These are phyloP conservation scores for Otocyon megalotis DNA, from an alignment of 2,113 vertebrate genomes.

Conservation along the genomic window DNA sequence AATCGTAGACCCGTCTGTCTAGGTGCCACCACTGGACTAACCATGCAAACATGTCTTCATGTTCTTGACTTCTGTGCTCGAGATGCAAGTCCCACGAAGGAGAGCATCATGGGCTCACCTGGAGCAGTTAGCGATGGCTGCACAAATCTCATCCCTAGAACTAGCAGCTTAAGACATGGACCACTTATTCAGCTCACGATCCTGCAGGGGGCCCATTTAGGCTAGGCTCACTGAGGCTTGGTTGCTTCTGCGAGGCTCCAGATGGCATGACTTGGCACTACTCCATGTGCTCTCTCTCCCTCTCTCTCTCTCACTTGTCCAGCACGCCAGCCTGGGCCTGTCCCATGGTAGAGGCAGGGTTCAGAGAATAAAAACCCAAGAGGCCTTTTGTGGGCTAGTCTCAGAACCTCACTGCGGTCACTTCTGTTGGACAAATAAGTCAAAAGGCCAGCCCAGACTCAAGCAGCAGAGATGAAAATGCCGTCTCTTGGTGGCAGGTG, in stretches of 20 bases:
- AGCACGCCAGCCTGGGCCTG: too few species aligned
- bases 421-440: background rate
- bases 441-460: background rate
- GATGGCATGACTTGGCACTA: rapidly evolving
- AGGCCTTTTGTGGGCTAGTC: background rate
- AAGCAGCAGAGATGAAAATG: background rate
- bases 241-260: rapidly evolving
- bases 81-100: background rate
- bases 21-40: background rate
- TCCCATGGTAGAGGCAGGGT: background rate
- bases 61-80: background rate
- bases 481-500: background rate
- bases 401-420: rapidly evolving
- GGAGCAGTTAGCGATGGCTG: background rate
- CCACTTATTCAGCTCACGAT: background rate
- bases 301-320: background rate
- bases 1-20: rapidly evolving
- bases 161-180: background rate
- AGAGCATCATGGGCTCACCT: rapidly evolving
- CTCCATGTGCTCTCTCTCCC: rapidly evolving
- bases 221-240: background rate
- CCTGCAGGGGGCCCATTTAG: background rate
- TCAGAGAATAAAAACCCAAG: background rate
- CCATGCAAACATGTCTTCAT: background rate
- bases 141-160: background rate